Evolutionary conservation across 2,113 vertebrate species (phyloP), one percentile per base, ranked within the genome.

Genomic region (Electrona antarctica): DNA sequence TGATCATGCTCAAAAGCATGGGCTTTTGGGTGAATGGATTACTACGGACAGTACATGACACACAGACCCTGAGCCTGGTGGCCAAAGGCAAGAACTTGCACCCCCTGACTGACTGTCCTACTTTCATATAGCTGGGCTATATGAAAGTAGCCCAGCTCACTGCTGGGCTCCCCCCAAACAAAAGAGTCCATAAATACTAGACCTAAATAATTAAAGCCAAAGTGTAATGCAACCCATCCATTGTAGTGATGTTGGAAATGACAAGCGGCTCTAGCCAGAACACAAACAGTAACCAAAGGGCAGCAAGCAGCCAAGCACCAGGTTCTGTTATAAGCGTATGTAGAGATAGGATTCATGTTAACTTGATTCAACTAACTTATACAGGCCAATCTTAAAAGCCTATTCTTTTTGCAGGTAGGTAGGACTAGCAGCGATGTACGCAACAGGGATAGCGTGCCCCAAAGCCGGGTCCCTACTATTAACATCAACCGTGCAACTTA

Each of bases 161-260:
- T 73, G 59, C 75, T 15, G 64, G 77, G 82, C 83, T 86, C 76
- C 74, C 49, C 54, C 79, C 77, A 79, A 81, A 93, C 89, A 91
- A 91, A 88, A 83, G 80, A 71, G 61, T 67, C 80, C 80, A 77
- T 87, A 89, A 92, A 88, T 81, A 78, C 71, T 89, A 77, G 73
- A 78, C 41, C 79, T 93, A 68, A 93, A 94, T 94, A 89, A 94
- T 94, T 93, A 64, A 94, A 82, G 62, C 46, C 52, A 51, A 64
- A 70, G 78, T 76, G 92, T 85, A 93, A 93, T 67, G 67, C 54
- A 83, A 92, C 69, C 69, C 89, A 64, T 48, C 74, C 55, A 51
- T 68, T 64, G 78, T 55, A 78, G 69, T 48, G 73, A 67, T 72
- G 80, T 65, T 70, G 75, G 68, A 79, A 74, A 79, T 73, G 67